These are phyloP conservation scores for Aphyosemion australe DNA, from an alignment of 2,113 vertebrate species.

Conservation along the genomic window DNA sequence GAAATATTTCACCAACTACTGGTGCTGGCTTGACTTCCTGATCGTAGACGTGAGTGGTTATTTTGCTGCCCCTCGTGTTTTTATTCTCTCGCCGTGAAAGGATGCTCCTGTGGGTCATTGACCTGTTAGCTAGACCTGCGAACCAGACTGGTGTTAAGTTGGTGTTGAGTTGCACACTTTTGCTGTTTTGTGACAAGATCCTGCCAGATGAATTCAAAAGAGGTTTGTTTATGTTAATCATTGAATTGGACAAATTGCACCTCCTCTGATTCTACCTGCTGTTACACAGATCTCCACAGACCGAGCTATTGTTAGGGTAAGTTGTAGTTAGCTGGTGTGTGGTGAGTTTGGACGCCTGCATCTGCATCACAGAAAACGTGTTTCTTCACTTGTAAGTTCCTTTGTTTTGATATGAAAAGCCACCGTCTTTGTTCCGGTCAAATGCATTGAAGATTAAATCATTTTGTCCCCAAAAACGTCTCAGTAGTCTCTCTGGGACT, in stretches of 20 bases:
- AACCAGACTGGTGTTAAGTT: no score
- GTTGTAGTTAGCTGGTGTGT: constrained; percentile 71
- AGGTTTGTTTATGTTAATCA: no score
- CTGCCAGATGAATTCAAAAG: no score
- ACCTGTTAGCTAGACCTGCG: no score
- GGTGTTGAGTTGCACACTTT: no score
- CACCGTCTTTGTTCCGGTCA: constrained; percentile 56
- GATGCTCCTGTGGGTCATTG: no score
- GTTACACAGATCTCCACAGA: constrained; percentile 80
- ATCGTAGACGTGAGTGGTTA: constrained; percentile 86
- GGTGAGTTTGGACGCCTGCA: constrained; percentile 68
- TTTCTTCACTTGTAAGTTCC: constrained; percentile 65
- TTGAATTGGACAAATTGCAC: not conserved
- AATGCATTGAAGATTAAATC: not conserved
- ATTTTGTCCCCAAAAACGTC: no score
- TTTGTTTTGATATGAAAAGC: constrained; percentile 77
- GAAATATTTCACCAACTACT: constrained; percentile 98
- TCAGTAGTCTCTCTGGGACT: not conserved
- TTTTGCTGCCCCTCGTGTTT: not conserved
- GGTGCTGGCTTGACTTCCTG: constrained; percentile 98
- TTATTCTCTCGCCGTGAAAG: not conserved
- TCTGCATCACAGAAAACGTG: constrained; percentile 68
- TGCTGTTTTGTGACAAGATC: no score
- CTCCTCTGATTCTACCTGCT: constrained; percentile 73
- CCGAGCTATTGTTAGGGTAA: constrained; percentile 82